Evolutionary conservation across 2,113 vertebrate genomes (phyloP), one percentile per base, ranked within the genome.

Genomic region (Phoenicopterus ruber): DNA sequence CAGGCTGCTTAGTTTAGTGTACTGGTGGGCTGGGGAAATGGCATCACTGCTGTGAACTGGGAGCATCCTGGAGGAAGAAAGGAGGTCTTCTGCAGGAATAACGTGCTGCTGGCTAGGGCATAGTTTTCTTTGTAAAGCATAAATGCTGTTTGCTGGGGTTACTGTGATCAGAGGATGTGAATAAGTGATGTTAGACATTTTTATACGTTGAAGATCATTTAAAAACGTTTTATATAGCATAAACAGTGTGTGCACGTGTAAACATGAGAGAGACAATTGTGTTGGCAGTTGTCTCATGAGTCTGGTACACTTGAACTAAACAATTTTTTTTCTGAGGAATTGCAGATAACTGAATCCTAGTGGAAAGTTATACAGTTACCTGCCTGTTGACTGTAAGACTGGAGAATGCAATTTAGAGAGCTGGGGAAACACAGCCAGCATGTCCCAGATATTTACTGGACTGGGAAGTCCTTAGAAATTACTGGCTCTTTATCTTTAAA

Each of bases 241-340:
- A 20, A 84, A 28, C 7, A 24, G n/a, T 31, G 7, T 29, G 11
- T 54, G 25, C 10, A 13, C 20, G 12, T 65, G 49, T 70, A 22
- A 59, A 36, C 6, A 4, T 21, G 13, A 36, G 44, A 67, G 11
- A 46, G 5, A 25, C 25, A 71, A 0, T 8, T 62, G 12, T 21
- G 10, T 69, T 83, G 31, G 31, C 20, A 16, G 7, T 54, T 80
- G 32, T 67, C 18, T 69, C 0, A 0, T 52, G 36, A 61, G 7
- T 80, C 42, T 46, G 25, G 12, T 73, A 50, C 8, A 16, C 46
- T 83, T 80, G 20, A 90, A 54, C 14, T 42, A 17, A 67, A 46
- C 17, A 7, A 7, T 1, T 31, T 59, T 66, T 91, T 90, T 58
- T 36, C 49, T 81, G n/a, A 83, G n/a, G 17, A 83, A 26, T 20